phyloP scores from a whole-genome alignment of 35 echinoderm and acorn worm species.

The Strongylocentrotus purpuratus region DNA sequence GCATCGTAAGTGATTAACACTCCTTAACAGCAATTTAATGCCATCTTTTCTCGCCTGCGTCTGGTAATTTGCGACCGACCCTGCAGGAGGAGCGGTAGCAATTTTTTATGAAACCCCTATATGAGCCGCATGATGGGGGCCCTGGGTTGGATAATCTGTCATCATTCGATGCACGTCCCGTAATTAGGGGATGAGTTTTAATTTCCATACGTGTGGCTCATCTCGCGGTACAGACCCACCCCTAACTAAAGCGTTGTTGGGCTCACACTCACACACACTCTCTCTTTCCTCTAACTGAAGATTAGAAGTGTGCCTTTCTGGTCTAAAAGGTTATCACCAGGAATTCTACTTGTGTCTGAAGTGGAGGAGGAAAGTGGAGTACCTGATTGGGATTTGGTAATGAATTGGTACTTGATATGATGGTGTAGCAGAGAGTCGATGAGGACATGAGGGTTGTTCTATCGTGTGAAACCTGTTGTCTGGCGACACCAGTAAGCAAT shows the following conservation, averaged over 20 bases:
- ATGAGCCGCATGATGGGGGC: not conserved
- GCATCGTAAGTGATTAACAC: constrained; percentile 10
- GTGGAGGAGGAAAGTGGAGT: not conserved
- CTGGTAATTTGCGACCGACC: not conserved
- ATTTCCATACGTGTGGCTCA: not conserved
- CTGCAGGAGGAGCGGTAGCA: not conserved
- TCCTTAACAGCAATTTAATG: constrained; percentile 11
- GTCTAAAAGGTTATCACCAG: not conserved
- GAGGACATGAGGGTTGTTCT: not conserved
- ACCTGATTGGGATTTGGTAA: not conserved
- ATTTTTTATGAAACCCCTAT: not conserved
- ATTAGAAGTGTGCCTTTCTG: not conserved
- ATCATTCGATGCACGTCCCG: not conserved
- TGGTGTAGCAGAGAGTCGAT: not conserved
- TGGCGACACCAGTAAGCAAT: not conserved
- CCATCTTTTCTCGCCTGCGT: not conserved
- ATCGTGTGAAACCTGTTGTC: constrained; percentile 1
- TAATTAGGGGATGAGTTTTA: constrained; percentile 2
- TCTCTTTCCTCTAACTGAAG: not conserved
- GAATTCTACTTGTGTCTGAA: not conserved
- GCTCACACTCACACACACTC: not conserved
- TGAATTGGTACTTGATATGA: not conserved
- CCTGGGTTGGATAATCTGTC: not conserved
- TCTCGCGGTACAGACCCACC: not conserved
- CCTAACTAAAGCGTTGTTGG: not conserved